A percentile compares a stretch with the other conserved stretches of the same genome.
Conservation (phyloP, 2,888 invertebrate genomes). For the Loripinus fragilis region DNA sequence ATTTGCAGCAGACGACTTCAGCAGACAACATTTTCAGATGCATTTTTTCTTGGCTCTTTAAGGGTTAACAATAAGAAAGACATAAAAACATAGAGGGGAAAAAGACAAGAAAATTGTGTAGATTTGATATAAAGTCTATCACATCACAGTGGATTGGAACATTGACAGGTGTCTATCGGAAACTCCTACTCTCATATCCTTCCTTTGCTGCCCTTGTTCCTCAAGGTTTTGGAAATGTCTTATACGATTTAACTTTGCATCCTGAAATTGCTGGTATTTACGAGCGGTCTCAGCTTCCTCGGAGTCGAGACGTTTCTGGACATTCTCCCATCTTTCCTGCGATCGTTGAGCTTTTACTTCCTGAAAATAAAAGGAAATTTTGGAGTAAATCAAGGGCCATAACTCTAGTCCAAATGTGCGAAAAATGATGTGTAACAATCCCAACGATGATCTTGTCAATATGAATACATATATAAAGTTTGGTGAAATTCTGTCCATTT, state of each 20-base stretch:
- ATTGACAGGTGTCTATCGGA: constrained; percentile 71
- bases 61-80: no score
- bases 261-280: constrained; percentile 59
- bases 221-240: constrained; percentile 72
- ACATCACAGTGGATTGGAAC: constrained; percentile 46
- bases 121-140: not conserved
- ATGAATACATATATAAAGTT: no score
- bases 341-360: constrained; percentile 67
- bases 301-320: constrained; percentile 62
- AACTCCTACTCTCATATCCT: constrained; percentile 70
- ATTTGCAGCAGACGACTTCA: no score
- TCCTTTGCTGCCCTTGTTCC: constrained; percentile 69
- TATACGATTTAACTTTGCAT: constrained; percentile 70
- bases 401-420: no score
- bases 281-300: constrained; percentile 61
- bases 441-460: no score
- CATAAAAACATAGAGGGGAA: no score
- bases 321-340: constrained; percentile 66
- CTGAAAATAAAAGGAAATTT: constrained; percentile 61
- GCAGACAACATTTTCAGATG: no score
- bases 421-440: not conserved
- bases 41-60: no score
- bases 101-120: not conserved
- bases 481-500: no score
- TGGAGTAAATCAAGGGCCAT: no score